phyloP scores from a whole-genome alignment of 2,797 vertebrate species.

The Pempheris klunzingeri region DNA sequence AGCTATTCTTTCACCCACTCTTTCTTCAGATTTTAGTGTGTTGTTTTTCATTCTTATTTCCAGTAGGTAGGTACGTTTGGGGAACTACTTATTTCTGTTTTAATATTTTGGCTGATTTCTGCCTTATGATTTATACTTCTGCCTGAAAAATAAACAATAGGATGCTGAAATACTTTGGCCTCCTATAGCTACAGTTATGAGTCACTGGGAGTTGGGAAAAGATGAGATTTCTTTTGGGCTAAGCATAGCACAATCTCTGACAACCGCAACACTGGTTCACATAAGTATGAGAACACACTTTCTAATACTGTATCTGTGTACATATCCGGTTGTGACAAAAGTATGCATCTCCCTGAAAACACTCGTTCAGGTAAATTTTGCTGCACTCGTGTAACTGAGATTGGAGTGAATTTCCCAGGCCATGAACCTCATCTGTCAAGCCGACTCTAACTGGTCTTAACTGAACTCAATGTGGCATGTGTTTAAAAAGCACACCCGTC shows the following conservation, averaged over 20 bases:
- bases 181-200: background rate
- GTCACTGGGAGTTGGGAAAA: background rate
- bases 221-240: background rate
- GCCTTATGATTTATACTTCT: background rate
- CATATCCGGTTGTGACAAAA: background rate
- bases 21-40: background rate
- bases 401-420: background rate
- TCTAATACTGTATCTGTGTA: background rate
- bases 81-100: background rate
- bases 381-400: background rate
- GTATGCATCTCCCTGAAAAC: background rate
- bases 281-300: background rate
- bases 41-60: too few species aligned
- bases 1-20: background rate
- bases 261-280: background rate
- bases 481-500: slow-evolving; percentile 16
- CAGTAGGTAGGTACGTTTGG: background rate
- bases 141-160: background rate
- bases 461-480: slow-evolving; percentile 1
- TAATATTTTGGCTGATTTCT: background rate
- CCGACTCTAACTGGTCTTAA: background rate
- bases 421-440: background rate
- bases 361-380: background rate
- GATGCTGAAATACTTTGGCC: background rate
- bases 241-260: background rate